Base-by-base conservation (phyloP, 2,888 invertebrate genomes). In the Fragum sueziense region DNA sequence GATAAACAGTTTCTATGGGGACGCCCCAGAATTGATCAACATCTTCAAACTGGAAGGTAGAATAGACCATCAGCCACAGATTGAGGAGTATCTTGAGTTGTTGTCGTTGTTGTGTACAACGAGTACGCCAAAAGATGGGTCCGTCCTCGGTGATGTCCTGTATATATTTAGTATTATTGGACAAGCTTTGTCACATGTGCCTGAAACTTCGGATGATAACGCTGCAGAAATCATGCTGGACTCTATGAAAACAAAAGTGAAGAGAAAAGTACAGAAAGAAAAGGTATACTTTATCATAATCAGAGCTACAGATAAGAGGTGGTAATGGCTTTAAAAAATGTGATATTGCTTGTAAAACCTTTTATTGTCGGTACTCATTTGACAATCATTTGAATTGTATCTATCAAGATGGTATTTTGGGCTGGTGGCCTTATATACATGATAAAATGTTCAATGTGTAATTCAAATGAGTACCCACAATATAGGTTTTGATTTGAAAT, bases 41-140 rank as follows among this genome's bases (percentile, higher is more conserved):
- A 37, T 87, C n/a, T 89, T 89, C 70, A 67, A 62, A 7, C 70
- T 72, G 6, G 72, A 76, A 34, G 90, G 85, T 14, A 80, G 84
- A 52, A 76, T 91, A 20, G 80, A 86, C 7, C 51, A 31, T 6
- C 83, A 77, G 14, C 92, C 91, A 14, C 79, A 76, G 17, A 69
- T 89, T 34, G 73, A 74, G 2, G 90, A 91, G 70, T 89, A 90
- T 76, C 84, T 87, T 6, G 88, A 89, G 74, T 84, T 92, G 11
- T 62, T 90, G 27, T 74, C 82, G 7, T 82, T 88, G 47, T 65
- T 90, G 20, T 84, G 88, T 3, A 74, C 79, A 2, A 86, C 86
- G 9, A 74, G 76, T 25, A 74, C 83, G 11, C 81, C 86, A 34
- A 80, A 85, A 22, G 87, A 90, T 9, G 54, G 29, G 14, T 70